These are phyloP conservation scores for Charina bottae DNA, from an alignment of 2,113 vertebrate genomes.

Conservation along the genomic window DNA sequence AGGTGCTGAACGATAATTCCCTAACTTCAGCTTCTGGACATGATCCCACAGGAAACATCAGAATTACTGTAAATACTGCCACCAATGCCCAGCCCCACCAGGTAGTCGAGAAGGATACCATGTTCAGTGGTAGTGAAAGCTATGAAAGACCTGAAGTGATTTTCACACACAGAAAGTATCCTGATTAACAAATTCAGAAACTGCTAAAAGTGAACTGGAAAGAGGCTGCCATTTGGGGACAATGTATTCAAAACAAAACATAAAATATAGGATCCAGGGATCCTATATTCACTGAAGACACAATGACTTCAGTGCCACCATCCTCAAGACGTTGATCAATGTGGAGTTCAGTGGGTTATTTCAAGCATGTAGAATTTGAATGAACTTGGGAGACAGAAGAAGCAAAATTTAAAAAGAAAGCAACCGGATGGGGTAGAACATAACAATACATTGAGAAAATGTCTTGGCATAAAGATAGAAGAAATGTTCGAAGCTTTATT, in stretches of 20 bases:
- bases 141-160: neutral
- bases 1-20: neutral
- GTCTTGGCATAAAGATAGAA: neutral
- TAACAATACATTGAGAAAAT: neutral
- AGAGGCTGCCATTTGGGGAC: neutral
- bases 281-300: too few species aligned
- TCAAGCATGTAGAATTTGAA: neutral
- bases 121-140: neutral
- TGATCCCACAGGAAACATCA: neutral
- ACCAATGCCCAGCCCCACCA: neutral
- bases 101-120: neutral
- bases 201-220: neutral
- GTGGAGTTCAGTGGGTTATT: neutral
- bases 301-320: too few species aligned
- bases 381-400: neutral
- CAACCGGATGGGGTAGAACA: neutral
- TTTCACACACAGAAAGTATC: neutral
- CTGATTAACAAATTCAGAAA: neutral
- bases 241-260: neutral
- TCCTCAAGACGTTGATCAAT: neutral
- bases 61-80: neutral
- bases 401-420: neutral
- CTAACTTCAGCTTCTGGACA: neutral
- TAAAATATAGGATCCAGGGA: too few species aligned
- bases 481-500: neutral